Base-by-base conservation (phyloP, 1,140 invertebrate genomes). In the Monochamus saltuarius region DNA sequence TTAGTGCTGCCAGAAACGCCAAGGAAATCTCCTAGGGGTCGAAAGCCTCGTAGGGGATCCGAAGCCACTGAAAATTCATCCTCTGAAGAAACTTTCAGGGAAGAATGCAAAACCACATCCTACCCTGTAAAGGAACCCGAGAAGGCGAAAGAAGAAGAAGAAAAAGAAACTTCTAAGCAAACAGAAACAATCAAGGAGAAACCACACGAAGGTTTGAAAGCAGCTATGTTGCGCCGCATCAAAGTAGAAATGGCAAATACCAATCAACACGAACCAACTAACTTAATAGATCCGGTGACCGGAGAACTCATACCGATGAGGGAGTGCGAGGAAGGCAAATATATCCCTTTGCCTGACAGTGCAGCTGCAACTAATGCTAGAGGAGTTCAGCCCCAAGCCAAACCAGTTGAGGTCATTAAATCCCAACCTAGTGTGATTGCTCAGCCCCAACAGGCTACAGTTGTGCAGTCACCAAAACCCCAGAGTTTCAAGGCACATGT, bases 281-380 rank as follows among this genome's bases (percentile, higher is more conserved):
- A 79, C 10, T 71, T 90, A 8, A 87, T 90, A 19, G 89, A 91
- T 78, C 89, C 89, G 0, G 87, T 89, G 0, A 91, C 88, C 1
- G 90, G 89, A 8, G 79, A 88, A 64, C 76, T 91, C 38, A 87
- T 86, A 43, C 85, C 84, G 0, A 86, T 88, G 81, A 78, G 84
- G 64, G 85, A 88, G 66, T 86, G 85, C 34, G 88, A 89, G 69
- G 88, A 90, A 68, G 87, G 86, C 13, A 83, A 84, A 50, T 88
- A 88, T 68, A 82, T 88, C 51, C 85, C 86, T 9, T 79, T 87
- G 1, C 78, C 82, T 6, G 76, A 73, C 3, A 59, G 29, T 11
- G 42, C 17, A 11, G 40, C 50, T 14, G 14, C 16, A 10, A 4
- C 13, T 43, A 45, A 22, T 22, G 61, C 54, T 61, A 68, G 56